Conservation (phyloP, 2,888 invertebrate genomes). For the Hoplodrina ambigua region DNA sequence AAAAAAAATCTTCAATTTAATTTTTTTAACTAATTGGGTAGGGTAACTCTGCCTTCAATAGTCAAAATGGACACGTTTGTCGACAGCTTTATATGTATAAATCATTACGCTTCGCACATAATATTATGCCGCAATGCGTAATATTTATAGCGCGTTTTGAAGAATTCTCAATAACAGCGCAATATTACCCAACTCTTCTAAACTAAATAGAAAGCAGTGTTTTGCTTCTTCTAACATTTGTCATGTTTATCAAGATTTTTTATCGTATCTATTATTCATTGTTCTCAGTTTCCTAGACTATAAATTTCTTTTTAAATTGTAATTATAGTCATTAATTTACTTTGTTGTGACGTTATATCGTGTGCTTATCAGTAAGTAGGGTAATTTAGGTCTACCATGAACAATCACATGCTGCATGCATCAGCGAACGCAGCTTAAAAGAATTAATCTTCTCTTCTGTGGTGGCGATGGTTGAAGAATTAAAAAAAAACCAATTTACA, state of each 20-base stretch:
- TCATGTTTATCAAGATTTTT: conserved; percentile 54
- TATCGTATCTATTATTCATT: conserved; percentile 46
- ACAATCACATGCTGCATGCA: too few species aligned
- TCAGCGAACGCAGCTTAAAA: too few species aligned
- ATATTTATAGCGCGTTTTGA: conserved; percentile 16
- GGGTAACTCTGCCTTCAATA: not conserved
- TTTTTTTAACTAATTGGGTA: too few species aligned
- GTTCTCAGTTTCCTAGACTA: conserved; percentile 47
- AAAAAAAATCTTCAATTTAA: too few species aligned
- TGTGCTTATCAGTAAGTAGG: too few species aligned
- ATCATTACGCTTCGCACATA: conserved; percentile 10
- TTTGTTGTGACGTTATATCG: conserved; percentile 5
- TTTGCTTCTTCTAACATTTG: conserved; percentile 39
- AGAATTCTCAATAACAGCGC: conserved; percentile 10
- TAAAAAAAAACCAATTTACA: too few species aligned
- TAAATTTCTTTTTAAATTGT: conserved; percentile 44
- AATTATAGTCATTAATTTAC: conserved; percentile 30
- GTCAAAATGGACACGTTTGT: conserved; percentile 7
- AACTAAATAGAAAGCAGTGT: conserved; percentile 39
- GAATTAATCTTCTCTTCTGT: too few species aligned
- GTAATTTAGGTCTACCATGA: too few species aligned
- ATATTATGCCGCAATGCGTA: conserved; percentile 1
- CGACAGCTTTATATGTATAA: conserved; percentile 24
- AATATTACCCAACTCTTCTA: conserved; percentile 25
- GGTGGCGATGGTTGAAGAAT: too few species aligned